Base-by-base conservation (phyloP, 2,888 invertebrate genomes). In the Empis stercorea region DNA sequence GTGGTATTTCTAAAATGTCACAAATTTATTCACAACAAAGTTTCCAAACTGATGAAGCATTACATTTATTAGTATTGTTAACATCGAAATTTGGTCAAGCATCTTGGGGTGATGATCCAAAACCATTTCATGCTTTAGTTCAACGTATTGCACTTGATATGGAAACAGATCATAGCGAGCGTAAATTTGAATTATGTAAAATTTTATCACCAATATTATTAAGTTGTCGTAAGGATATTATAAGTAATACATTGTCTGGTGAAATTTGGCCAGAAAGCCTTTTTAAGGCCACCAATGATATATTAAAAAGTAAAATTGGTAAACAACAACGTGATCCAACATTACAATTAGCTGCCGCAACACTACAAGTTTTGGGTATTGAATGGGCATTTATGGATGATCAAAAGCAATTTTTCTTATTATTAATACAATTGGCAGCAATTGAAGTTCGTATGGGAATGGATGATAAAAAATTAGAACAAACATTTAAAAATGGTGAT, bases 401-500 rank as follows among this genome's bases (percentile, higher is more conserved):
- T 55, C 87, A 87, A 48, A 76, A 76, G 48, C 86, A 87, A 68
- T 81, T 87, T 60, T 84, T 91, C 60, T 81, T 93, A 57, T 71
- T 92, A 16, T 70, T 93, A 11, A 78, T 92, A 48, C 92, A 94
- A 64, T 71, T 95, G 48, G 83, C 87, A 57, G 88, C 91, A 44
- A 87, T 94, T 61, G 94, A 95, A 75, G 84, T 94, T 2, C 79
- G 93, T 60, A 93, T 95, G 92, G 87, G 89, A 56, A 73, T 94
- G 52, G 94, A 94, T 61, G 87, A 89, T 54, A 83, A 84, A 59
- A 82, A 81, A 60, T 75, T 91, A 55, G 85, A 87, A 63, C 78
- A 86, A 59, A 82, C 87, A 2, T 78, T 81, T 64, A 73, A 76
- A 39, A 83, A 87, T 64, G 80, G 81, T 43, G 84, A 87, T 52